Evolutionary conservation across 2,888 invertebrate genomes (phyloP).

Genomic region (Priocnemis perturbator): DNA sequence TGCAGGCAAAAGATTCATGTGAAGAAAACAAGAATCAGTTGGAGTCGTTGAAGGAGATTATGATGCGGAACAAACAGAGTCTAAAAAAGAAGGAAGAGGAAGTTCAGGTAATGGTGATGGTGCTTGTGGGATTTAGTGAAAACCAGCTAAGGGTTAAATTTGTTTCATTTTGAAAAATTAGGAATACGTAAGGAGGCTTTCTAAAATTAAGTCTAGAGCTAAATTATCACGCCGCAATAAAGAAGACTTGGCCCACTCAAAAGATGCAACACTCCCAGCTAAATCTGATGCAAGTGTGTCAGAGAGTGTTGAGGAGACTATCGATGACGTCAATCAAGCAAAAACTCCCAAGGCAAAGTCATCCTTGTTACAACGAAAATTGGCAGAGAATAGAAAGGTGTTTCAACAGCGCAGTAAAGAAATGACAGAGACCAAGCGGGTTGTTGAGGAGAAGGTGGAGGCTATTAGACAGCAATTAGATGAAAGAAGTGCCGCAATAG

Average conservation of each 20-base stretch:
- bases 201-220: constrained; percentile 73
- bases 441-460: constrained; percentile 74
- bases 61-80: constrained; percentile 68
- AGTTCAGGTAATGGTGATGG: constrained; percentile 65
- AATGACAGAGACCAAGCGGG: constrained; percentile 71
- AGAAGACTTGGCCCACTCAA: constrained; percentile 57
- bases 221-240: constrained; percentile 66
- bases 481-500: constrained; percentile 69
- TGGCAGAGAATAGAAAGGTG: constrained; percentile 73
- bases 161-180: constrained; percentile 40
- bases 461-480: constrained; percentile 76
- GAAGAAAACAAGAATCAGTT: constrained; percentile 66
- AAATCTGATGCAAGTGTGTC: constrained; percentile 45
- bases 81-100: constrained; percentile 71
- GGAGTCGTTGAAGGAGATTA: constrained; percentile 69
- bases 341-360: constrained; percentile 71
- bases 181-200: constrained; percentile 74
- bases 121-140: not conserved
- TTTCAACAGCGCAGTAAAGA: constrained; percentile 73
- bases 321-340: constrained; percentile 68
- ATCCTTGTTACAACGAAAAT: constrained; percentile 69
- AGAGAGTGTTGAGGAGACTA: constrained; percentile 51
- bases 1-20: constrained; percentile 58
- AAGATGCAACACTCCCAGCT: constrained; percentile 43
- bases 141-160: not conserved